Evolutionary conservation across 2,797 vertebrate genomes (phyloP).

Genomic region (Tapirus indicus): DNA sequence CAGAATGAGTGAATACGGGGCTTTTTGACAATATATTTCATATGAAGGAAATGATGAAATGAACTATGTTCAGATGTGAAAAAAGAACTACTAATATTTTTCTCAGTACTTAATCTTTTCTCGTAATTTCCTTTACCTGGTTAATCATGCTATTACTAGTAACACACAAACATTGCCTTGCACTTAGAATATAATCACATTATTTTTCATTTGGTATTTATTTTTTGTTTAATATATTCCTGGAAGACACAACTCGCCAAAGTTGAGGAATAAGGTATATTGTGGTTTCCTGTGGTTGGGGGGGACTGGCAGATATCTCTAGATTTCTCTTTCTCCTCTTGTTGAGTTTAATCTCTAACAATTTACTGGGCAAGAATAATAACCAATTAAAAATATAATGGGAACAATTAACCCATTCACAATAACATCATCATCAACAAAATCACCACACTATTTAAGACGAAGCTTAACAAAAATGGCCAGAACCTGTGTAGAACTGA

Average conservation of each 20-base stretch:
- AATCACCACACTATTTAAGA: neutral
- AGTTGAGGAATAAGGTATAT: neutral
- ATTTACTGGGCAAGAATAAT: neutral
- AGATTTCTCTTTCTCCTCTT: neutral
- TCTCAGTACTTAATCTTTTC: neutral
- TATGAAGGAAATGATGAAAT: neutral
- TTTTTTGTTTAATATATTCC: constrained; percentile 14
- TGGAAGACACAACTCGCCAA: neutral
- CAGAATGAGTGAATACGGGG: neutral
- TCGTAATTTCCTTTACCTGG: neutral
- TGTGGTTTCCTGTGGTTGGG: neutral
- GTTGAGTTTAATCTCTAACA: constrained; percentile 17
- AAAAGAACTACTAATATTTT: neutral
- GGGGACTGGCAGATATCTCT: neutral
- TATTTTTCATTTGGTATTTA: neutral
- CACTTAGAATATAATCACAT: neutral
- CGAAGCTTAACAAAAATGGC: constrained; percentile 27
- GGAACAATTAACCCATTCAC: neutral
- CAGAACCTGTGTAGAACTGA: neutral
- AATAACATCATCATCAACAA: neutral
- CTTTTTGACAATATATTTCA: constrained; percentile 12
- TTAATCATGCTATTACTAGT: neutral
- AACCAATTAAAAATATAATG: neutral
- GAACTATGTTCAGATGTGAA: neutral
- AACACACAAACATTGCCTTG: neutral